Percentiles rank a stretch among this genome's conserved stretches.
Conservation (phyloP, 2,797 vertebrate genomes). For the Smutsia gigantea region DNA sequence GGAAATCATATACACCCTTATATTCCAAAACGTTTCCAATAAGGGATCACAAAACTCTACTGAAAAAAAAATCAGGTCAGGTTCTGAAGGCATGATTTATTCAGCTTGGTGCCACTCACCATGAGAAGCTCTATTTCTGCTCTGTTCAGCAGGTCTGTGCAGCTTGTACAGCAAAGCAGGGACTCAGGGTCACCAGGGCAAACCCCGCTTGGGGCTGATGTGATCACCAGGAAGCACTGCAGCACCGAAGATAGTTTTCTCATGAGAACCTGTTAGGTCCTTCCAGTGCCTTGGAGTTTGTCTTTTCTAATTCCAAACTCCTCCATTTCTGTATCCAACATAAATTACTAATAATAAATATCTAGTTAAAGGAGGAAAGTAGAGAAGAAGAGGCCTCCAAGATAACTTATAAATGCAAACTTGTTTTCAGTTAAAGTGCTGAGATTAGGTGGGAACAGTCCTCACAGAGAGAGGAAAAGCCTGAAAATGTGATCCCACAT, state of each 20-base stretch:
- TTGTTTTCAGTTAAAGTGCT: not conserved
- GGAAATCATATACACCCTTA: constrained; percentile 50
- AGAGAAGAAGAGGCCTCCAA: not conserved
- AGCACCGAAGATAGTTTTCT: not conserved
- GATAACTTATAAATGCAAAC: not conserved
- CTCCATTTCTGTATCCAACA: not conserved
- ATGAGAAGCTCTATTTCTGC: constrained; percentile 45
- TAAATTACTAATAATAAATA: not conserved
- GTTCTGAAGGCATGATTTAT: constrained; percentile 73
- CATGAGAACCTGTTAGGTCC: not conserved
- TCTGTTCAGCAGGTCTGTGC: constrained; percentile 47
- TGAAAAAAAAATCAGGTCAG: constrained; percentile 60
- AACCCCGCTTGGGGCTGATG: not conserved
- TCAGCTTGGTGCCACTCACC: constrained; percentile 46
- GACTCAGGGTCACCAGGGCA: constrained; percentile 43
- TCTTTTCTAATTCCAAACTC: not conserved
- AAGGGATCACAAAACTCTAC: constrained; percentile 46
- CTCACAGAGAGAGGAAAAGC: not conserved
- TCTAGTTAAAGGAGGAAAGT: not conserved
- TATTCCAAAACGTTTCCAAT: constrained; percentile 60
- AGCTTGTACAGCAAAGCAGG: constrained; percentile 30
- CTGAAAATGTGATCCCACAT: not conserved
- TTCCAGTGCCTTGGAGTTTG: not conserved
- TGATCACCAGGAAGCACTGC: constrained; percentile 1
- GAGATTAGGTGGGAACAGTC: not conserved